Evolutionary conservation across 2,797 vertebrate genomes (phyloP).

Genomic region (Lophura swinhoii): DNA sequence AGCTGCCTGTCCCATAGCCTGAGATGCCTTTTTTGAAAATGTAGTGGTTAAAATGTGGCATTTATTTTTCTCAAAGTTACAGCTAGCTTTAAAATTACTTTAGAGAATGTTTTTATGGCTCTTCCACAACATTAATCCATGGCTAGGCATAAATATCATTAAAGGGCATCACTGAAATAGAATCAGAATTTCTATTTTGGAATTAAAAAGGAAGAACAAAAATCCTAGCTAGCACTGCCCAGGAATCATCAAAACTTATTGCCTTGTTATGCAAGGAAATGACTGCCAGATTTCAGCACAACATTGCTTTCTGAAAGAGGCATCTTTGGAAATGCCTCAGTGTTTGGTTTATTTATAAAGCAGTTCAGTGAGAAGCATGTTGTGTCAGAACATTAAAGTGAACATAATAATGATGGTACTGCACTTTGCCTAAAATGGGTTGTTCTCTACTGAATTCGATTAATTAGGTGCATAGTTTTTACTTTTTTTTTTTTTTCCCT

Average conservation of each 20-base stretch:
- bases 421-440: conserved; percentile 18
- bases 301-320: conserved; percentile 23
- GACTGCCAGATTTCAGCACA: conserved; percentile 44
- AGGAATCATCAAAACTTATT: conserved; percentile 18
- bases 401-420: not conserved
- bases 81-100: not conserved
- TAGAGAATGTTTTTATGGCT: not conserved
- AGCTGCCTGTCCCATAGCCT: not conserved
- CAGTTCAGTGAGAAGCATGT: not conserved
- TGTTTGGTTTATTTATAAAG: conserved; percentile 52
- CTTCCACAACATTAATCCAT: not conserved
- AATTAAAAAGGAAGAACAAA: conserved; percentile 24
- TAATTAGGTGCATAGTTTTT: not conserved
- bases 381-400: not conserved
- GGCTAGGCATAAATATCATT: not conserved
- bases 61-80: not conserved
- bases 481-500: not conserved
- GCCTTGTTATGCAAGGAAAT: conserved; percentile 29
- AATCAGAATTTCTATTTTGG: not conserved
- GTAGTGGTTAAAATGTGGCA: not conserved
- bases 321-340: conserved; percentile 33
- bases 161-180: not conserved
- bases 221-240: not conserved
- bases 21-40: not conserved
- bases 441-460: not conserved